Evolutionary conservation across 2,113 vertebrate genomes (phyloP).

Genomic region (Athene cunicularia): DNA sequence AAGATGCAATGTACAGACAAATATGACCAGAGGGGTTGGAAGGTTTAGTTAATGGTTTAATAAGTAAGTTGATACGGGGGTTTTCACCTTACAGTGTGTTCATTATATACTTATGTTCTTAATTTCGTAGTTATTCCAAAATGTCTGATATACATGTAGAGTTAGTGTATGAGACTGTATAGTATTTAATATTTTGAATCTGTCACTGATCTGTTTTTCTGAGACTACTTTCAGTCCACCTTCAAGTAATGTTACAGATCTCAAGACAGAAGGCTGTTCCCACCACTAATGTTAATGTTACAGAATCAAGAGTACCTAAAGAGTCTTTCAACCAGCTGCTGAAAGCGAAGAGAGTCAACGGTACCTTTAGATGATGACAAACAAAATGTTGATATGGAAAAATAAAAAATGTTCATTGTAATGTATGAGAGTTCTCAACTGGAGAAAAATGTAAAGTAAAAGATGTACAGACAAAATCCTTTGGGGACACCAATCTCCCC

Average conservation of each 20-base stretch:
- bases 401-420: background rate
- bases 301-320: background rate
- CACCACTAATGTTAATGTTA: background rate
- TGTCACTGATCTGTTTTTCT: background rate
- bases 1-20: no score
- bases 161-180: background rate
- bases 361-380: background rate
- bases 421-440: background rate
- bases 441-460: background rate
- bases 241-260: background rate
- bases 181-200: background rate
- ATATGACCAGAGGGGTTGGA: no score
- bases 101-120: no score
- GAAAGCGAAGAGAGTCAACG: background rate
- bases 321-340: background rate
- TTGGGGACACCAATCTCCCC: background rate
- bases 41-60: no score
- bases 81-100: no score
- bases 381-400: background rate
- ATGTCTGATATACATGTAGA: background rate
- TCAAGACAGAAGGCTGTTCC: background rate
- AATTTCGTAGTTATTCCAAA: background rate
- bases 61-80: no score
- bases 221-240: constrained; percentile 27
- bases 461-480: background rate